phyloP scores from a whole-genome alignment of 2,113 vertebrate species.

The Aegithalos caudatus region DNA sequence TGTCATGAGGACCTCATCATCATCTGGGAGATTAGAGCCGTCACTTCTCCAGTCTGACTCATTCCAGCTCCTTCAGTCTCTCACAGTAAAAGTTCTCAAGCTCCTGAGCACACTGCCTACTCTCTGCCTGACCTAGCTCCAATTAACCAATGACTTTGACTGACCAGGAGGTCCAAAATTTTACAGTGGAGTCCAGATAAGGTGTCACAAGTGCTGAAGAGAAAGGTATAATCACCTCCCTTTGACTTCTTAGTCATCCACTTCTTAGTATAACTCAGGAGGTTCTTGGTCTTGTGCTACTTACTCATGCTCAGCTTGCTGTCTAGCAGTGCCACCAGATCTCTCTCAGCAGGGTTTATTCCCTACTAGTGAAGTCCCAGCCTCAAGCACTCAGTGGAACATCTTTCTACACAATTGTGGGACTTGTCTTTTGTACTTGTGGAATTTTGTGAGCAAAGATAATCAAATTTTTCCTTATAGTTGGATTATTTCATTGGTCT shows the following conservation, averaged over 20 bases:
- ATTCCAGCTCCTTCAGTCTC: not conserved
- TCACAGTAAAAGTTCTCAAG: not conserved
- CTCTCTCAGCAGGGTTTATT: not conserved
- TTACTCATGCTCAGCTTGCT: not conserved
- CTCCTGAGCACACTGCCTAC: not conserved
- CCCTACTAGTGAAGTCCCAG: not conserved
- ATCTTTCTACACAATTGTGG: not conserved
- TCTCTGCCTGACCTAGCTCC: not conserved
- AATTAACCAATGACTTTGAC: not conserved
- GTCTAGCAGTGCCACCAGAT: not conserved
- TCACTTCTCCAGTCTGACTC: not conserved
- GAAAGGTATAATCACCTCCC: not conserved
- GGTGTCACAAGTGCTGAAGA: not conserved
- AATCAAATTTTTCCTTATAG: not conserved
- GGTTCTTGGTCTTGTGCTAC: not conserved
- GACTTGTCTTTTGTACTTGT: not conserved
- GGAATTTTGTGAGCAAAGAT: not conserved
- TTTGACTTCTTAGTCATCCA: not conserved
- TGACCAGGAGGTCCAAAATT: not conserved
- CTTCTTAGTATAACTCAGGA: not conserved
- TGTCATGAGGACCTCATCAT: not conserved
- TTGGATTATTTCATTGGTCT: not conserved
- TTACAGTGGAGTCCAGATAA: not conserved
- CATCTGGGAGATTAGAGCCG: not conserved
- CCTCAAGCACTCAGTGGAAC: not conserved